A percentile compares a stretch with the other conserved stretches of the same genome.
phyloP scores from a whole-genome alignment of 2,797 vertebrate species.

The Liasis olivaceus region DNA sequence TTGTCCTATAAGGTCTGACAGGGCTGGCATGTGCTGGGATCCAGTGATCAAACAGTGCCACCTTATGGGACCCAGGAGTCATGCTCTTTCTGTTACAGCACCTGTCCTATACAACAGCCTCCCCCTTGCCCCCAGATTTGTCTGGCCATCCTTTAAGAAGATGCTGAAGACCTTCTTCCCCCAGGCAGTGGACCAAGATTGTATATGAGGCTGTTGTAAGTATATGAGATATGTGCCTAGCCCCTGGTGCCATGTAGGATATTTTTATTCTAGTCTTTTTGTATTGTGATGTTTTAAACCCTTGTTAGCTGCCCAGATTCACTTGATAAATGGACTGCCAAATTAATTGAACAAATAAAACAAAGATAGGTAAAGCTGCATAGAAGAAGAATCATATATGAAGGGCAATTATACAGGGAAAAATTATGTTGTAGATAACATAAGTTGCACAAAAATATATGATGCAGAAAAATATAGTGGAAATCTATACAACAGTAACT shows the following conservation, averaged over 20 bases:
- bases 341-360: neutral
- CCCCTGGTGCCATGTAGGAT: neutral
- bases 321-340: neutral
- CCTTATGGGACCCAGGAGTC: too few relatives aligned
- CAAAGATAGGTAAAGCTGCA: neutral
- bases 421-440: neutral
- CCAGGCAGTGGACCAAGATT: neutral
- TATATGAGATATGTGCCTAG: neutral
- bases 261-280: neutral
- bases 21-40: too few relatives aligned
- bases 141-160: too few relatives aligned
- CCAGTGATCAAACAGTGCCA: too few relatives aligned
- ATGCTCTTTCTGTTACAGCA: too few relatives aligned
- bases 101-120: too few relatives aligned
- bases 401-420: neutral
- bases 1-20: too few relatives aligned
- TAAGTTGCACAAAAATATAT: neutral
- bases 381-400: neutral
- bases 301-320: neutral
- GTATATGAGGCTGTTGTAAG: neutral
- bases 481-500: neutral
- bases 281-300: neutral
- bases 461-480: neutral
- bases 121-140: too few relatives aligned
- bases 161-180: neutral